Base-by-base conservation (phyloP, 2,113 vertebrate genomes). In the Myotis yumanensis region DNA sequence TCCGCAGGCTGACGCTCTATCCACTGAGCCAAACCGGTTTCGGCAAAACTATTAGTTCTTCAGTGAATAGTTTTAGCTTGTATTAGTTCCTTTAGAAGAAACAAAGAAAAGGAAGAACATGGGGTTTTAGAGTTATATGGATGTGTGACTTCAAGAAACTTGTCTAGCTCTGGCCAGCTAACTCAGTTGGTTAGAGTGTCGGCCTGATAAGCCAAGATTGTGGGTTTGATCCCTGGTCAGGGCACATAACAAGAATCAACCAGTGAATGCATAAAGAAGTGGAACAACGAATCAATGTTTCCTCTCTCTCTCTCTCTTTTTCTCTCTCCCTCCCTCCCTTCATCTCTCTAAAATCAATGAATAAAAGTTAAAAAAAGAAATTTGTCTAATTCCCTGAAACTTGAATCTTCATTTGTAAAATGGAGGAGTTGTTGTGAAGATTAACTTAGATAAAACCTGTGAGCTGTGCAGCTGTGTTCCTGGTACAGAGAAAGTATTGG, bases 61-160 rank as follows among this genome's bases (percentile, higher is more conserved):
- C 64, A 89, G 71, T 59, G 46, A 92, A 68, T 23, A 72, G 0
- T 25, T 83, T 35, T 46, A 86, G 59, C 11, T 92, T 69, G 72
- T 72, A 89, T 40, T 81, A 81, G 92, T 66, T 57, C 20, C n/a
- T 75, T 90, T 30, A 68, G 66, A 72, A 80, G 71, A 89, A 91
- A 83, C 62, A 18, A 73, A 85, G 54, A 32, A 79, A 83, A 75
- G 30, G 68, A 79, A 89, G 30, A 91, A 46, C 51, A 77, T 23
- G 32, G n/a, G 18, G 18, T n/a, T 94, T 91, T 71, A 20, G 66
- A 86, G 32, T 48, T 69, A 80, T 28, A 84, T 43, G 17, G 28
- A 84, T 25, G 0, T n/a, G 57, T 89, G 82, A 80, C 71, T 84
- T 96, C 6, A 94, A 85, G 68, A 84, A 90, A 46, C 10, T 17